Percentiles rank a stretch among this genome's conserved stretches.
Conservation (phyloP, 2,113 vertebrate species). For the Tetrao urogallus region DNA sequence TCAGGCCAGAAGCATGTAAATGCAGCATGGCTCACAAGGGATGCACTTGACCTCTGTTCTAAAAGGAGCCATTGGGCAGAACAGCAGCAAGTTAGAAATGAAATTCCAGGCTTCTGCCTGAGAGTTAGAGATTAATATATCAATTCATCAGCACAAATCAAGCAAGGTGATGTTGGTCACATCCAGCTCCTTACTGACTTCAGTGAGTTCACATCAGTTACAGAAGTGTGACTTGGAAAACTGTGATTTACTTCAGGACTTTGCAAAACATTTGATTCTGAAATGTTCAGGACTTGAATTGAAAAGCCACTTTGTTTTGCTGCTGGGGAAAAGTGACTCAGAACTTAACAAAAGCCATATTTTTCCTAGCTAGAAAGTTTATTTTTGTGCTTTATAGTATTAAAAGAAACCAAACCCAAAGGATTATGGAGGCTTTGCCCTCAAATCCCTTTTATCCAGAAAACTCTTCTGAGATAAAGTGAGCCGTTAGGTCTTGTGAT, state of each 20-base stretch:
- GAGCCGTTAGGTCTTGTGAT: conserved; percentile 3
- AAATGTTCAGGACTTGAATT: conserved; percentile 34
- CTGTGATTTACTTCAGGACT: conserved; percentile 21
- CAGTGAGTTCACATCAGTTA: not conserved
- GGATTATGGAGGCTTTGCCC: conserved; percentile 54
- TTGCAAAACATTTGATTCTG: conserved; percentile 40
- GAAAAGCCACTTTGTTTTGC: conserved; percentile 64
- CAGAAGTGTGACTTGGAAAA: not conserved
- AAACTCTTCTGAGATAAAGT: conserved; percentile 32
- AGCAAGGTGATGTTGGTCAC: not conserved
- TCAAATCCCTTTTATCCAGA: conserved; percentile 62
- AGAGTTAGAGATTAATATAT: not conserved
- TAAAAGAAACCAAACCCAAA: conserved; percentile 58
- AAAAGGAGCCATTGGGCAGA: not conserved
- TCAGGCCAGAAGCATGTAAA: not conserved
- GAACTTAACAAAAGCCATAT: conserved; percentile 66
- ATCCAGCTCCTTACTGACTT: not conserved
- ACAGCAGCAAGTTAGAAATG: not conserved
- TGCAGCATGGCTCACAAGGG: not conserved
- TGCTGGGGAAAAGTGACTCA: conserved; percentile 65
- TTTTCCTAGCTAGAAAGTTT: conserved; percentile 69
- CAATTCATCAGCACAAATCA: not conserved
- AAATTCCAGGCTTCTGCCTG: not conserved
- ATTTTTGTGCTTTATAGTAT: conserved; percentile 55
- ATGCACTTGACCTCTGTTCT: not conserved